Evolutionary conservation across 2,113 vertebrate genomes (phyloP), one percentile per base, ranked within the genome.

Genomic region (Hepsetus odoe): DNA sequence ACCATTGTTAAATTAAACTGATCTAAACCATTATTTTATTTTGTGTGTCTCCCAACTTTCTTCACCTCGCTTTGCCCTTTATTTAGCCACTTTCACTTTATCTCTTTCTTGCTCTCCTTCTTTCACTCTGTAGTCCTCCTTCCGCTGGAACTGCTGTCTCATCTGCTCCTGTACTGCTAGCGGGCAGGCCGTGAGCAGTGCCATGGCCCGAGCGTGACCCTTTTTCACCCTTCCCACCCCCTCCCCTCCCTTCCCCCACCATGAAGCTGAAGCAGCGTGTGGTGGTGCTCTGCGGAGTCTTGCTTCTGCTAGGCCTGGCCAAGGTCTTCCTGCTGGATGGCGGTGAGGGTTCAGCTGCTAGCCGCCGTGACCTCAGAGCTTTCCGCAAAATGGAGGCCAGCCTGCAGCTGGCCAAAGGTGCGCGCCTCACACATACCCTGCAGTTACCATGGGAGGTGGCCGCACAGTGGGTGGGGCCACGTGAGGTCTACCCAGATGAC

Each of bases 221-320:
- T 11, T 33, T n/a, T 55, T 74, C 32, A 77, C 40, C 72, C 61
- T 69, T 40, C 76, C 59, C 69, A 2, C 51, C 76, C 59, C 69
- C 4, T 24, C 42, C 70, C 74, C 61, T 24, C 35, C 92, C 61
- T 59, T 66, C 66, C 42, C 71, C 76, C 62, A 30, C 42, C 92
- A 99, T 99, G 98, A 99, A 99, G 96, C 93, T 99, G 74, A 99
- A 99, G 93, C 98, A 99, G 92, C 94, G 98, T 33, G 92, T 98
- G 16, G 96, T 97, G 89, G 92, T 99, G 79, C 88, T 99, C 88
- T 96, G 95, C 81, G 94, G 96, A 79, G 94, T 98, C 64, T 94
- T 99, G 0, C 94, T 99, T 87, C 96, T 98, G 89, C 95, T 99
- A 82, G 97, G 98, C 86, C 95, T 99, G 89, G 97, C 96, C 76